Evolutionary conservation across 2,888 invertebrate genomes (phyloP).

Genomic region (Nudaria mundana): DNA sequence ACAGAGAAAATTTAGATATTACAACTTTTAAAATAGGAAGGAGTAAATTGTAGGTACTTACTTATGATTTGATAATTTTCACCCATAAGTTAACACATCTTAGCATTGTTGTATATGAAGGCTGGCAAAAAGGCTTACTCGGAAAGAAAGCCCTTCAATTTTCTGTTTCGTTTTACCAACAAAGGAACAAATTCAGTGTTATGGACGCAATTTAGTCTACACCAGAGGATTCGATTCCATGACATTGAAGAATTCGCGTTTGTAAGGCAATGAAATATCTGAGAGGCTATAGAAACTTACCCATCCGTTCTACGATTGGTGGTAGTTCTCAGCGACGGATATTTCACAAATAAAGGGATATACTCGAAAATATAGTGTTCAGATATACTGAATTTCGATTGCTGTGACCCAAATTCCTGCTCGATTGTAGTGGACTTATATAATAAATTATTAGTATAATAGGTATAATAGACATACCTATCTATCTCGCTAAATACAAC

Average conservation of each 20-base stretch:
- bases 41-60: no score
- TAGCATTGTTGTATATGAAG: no score
- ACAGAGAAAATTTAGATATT: no score
- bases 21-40: no score
- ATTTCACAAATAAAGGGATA: slow-evolving; percentile 53
- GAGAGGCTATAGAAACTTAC: slow-evolving; percentile 53
- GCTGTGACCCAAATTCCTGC: slow-evolving; percentile 34
- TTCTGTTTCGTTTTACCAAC: no score
- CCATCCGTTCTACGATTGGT: slow-evolving; percentile 45
- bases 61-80: no score
- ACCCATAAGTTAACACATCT: no score
- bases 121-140: no score
- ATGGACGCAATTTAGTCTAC: slow-evolving; percentile 30
- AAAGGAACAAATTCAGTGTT: slow-evolving; percentile 26
- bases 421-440: slow-evolving; percentile 20
- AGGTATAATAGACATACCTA: no score
- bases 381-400: slow-evolving; percentile 35
- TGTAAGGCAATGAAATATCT: slow-evolving; percentile 58
- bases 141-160: no score
- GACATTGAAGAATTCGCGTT: slow-evolving; percentile 47
- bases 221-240: slow-evolving; percentile 36
- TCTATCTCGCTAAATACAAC: no score
- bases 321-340: slow-evolving; percentile 43
- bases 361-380: slow-evolving; percentile 50
- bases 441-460: no score